Evolutionary conservation across 2,113 vertebrate genomes (phyloP).

Genomic region (Jaculus jaculus): DNA sequence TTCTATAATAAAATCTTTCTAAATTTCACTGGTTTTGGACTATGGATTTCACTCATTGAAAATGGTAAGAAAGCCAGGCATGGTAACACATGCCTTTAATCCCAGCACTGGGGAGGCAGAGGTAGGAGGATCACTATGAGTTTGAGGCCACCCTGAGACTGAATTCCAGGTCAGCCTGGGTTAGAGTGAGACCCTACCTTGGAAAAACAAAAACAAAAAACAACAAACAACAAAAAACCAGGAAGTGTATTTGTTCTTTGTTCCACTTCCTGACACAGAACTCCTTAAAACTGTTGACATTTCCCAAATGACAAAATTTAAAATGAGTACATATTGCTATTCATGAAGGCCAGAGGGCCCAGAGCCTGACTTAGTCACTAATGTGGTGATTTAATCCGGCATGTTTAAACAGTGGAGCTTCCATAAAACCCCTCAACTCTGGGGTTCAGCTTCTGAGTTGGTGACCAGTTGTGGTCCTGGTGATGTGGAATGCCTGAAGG

Average conservation of each 20-base stretch:
- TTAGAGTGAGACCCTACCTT: too few relatives aligned
- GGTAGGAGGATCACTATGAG: too few relatives aligned
- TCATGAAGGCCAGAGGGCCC: neutral
- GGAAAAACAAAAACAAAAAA: too few relatives aligned
- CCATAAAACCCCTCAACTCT: neutral
- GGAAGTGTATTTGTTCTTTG: neutral
- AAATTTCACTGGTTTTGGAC: too few relatives aligned
- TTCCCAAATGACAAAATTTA: neutral
- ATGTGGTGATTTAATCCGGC: neutral
- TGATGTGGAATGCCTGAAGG: neutral
- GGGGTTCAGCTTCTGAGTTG: neutral
- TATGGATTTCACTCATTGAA: too few relatives aligned
- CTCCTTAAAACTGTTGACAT: neutral
- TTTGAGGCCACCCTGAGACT: too few relatives aligned
- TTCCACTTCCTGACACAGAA: neutral
- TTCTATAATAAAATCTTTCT: too few relatives aligned
- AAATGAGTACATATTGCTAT: neutral
- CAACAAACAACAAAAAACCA: too few relatives aligned
- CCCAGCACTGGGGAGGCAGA: too few relatives aligned
- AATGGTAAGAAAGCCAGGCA: too few relatives aligned
- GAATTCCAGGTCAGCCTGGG: too few relatives aligned
- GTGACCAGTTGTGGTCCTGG: neutral
- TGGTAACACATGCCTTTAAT: too few relatives aligned
- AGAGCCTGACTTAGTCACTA: neutral
- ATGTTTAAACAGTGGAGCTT: neutral